Evolutionary conservation across 2,113 vertebrate species (phyloP).

Genomic region (Arizona elegans): DNA sequence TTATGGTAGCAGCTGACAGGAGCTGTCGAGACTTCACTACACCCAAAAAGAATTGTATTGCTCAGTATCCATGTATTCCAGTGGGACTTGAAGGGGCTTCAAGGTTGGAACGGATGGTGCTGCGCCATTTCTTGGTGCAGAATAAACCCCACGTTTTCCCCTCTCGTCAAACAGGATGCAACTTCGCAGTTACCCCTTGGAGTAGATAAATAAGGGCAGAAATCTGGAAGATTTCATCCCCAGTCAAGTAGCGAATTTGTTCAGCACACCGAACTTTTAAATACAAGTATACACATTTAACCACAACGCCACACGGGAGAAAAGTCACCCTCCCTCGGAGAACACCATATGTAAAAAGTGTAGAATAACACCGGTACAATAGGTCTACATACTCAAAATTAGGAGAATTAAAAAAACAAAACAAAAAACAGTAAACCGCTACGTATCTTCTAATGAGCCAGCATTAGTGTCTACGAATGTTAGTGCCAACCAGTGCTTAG

Average conservation of each 20-base stretch:
- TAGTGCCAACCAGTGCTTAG: not conserved
- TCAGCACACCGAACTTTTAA: conserved; percentile 34
- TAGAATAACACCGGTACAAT: not conserved
- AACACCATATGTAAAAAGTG: not conserved
- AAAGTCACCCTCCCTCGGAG: accelerated
- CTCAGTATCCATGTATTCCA: not conserved
- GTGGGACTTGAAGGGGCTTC: not conserved
- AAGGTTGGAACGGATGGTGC: not conserved
- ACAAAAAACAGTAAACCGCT: not conserved
- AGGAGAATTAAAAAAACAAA: not conserved
- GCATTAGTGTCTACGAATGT: accelerated
- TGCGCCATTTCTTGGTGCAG: not conserved
- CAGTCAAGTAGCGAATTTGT: conserved; percentile 21
- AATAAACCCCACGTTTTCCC: not conserved
- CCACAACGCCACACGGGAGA: not conserved
- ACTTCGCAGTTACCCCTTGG: conserved; percentile 45
- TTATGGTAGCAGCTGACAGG: conserved; percentile 75
- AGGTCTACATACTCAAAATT: not conserved
- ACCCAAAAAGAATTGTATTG: not conserved
- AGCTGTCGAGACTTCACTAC: not conserved
- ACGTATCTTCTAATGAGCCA: not conserved
- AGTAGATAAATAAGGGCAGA: conserved; percentile 7
- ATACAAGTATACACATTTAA: not conserved
- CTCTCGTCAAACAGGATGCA: conserved; percentile 6
- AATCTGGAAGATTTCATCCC: conserved; percentile 40